Percentiles rank a stretch among this genome's conserved stretches.
These are phyloP conservation scores for Leucania comma DNA, from an alignment of 2,888 invertebrate species.

Conservation along the genomic window DNA sequence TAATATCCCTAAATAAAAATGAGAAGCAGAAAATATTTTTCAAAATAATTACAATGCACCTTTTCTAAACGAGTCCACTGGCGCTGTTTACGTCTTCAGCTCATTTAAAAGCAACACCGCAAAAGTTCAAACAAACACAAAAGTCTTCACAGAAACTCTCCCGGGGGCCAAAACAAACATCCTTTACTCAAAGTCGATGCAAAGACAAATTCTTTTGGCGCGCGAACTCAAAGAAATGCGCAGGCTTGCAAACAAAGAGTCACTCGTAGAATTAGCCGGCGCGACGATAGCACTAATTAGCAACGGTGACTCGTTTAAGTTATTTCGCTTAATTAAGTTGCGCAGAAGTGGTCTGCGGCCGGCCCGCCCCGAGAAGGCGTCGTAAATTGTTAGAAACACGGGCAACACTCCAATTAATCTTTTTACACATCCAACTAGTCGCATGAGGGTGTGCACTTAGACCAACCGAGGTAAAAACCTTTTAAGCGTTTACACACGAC, in stretches of 20 bases:
- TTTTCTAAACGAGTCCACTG: slow-evolving; percentile 67
- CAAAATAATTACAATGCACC: slow-evolving; percentile 40
- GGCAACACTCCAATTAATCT: slow-evolving; percentile 90
- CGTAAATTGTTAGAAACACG: slow-evolving; percentile 88
- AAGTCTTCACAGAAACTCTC: slow-evolving; percentile 78
- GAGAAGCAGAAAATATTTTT: slow-evolving; percentile 31
- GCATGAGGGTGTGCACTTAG: slow-evolving; percentile 86
- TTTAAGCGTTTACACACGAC: slow-evolving; percentile 79
- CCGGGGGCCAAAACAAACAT: slow-evolving; percentile 84
- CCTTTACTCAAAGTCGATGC: slow-evolving; percentile 86
- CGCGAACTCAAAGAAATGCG: slow-evolving; percentile 87
- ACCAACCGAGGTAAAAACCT: slow-evolving; percentile 80
- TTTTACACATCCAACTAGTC: slow-evolving; percentile 90
- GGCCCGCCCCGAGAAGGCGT: slow-evolving; percentile 85
- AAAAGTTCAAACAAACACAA: slow-evolving; percentile 77
- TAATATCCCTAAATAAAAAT: neutral
- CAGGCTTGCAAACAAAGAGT: slow-evolving; percentile 86
- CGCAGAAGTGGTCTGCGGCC: slow-evolving; percentile 89
- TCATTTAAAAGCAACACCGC: slow-evolving; percentile 68
- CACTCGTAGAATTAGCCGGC: slow-evolving; percentile 87
- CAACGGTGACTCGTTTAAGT: slow-evolving; percentile 89
- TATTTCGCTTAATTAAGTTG: slow-evolving; percentile 91
- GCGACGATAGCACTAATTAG: slow-evolving; percentile 89
- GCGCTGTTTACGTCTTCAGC: slow-evolving; percentile 61
- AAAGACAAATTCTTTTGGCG: slow-evolving; percentile 90